These are phyloP conservation scores for Lepus townsendii DNA, from an alignment of 2,797 vertebrate species.

Conservation along the genomic window DNA sequence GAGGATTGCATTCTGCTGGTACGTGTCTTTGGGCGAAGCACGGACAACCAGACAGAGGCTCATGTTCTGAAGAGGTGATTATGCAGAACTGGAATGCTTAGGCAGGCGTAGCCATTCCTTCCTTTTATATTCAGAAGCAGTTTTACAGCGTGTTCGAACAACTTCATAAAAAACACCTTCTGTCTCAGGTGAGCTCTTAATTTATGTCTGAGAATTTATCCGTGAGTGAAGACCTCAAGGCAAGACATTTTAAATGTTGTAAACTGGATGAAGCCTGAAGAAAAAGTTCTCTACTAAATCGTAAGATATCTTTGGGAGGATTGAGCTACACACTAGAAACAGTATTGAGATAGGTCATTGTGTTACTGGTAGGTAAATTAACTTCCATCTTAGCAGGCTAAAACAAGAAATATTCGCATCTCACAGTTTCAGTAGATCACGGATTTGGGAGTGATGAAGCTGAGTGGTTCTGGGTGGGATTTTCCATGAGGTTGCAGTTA, in stretches of 20 bases:
- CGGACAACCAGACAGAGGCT: neutral
- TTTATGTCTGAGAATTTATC: slow-evolving; percentile 51
- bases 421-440: neutral
- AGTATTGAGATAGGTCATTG: neutral
- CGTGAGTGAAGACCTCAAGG: neutral
- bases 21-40: slow-evolving; percentile 1
- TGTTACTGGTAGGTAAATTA: neutral
- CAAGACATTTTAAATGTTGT: neutral
- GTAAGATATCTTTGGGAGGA: slow-evolving; percentile 9
- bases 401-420: neutral
- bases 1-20: neutral
- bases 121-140: neutral
- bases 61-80: neutral
- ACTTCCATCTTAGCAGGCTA: neutral
- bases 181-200: neutral
- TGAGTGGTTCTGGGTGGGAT: neutral
- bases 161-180: neutral
- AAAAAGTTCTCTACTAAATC: slow-evolving; percentile 48
- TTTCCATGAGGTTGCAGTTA: neutral
- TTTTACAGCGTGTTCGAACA: neutral
- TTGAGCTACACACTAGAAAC: neutral
- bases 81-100: neutral
- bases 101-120: neutral
- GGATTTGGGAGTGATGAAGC: neutral
- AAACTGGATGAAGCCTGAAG: neutral